phyloP scores from a whole-genome alignment of 2,797 vertebrate species.

The Oreortyx pictus region DNA sequence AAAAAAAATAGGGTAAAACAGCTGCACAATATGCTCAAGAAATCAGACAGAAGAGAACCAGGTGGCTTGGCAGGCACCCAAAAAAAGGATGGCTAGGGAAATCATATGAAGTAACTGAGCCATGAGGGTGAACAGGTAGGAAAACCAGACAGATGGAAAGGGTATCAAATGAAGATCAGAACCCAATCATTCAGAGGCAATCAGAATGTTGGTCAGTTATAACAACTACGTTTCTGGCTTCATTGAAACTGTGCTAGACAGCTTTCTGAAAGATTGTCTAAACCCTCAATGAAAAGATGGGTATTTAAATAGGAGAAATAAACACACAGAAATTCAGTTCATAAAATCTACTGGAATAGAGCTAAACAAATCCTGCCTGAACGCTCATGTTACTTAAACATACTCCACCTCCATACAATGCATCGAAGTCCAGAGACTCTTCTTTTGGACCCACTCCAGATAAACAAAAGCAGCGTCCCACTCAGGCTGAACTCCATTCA shows the following conservation, averaged over 20 bases:
- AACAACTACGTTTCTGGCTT: background rate
- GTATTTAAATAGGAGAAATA: background rate
- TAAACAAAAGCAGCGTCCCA: background rate
- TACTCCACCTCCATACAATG: background rate
- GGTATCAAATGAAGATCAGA: background rate
- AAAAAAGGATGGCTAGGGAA: background rate
- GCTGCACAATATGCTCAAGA: background rate
- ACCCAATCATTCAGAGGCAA: background rate
- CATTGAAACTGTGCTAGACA: background rate
- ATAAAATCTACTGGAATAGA: background rate
- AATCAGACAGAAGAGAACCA: conserved; percentile 4
- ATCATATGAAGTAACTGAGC: conserved; percentile 28
- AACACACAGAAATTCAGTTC: background rate
- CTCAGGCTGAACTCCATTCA: background rate
- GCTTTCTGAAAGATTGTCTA: background rate
- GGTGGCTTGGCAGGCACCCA: conserved; percentile 43
- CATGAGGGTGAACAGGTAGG: background rate
- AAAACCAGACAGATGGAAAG: background rate
- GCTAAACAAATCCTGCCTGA: background rate
- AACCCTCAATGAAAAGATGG: background rate
- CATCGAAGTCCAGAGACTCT: background rate
- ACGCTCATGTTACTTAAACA: background rate
- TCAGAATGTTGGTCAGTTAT: background rate
- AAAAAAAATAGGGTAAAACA: background rate
- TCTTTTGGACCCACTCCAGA: background rate